Evolutionary conservation across 1,140 invertebrate genomes (phyloP), one percentile per base, ranked within the genome.

Genomic region (Dysdera silvatica): DNA sequence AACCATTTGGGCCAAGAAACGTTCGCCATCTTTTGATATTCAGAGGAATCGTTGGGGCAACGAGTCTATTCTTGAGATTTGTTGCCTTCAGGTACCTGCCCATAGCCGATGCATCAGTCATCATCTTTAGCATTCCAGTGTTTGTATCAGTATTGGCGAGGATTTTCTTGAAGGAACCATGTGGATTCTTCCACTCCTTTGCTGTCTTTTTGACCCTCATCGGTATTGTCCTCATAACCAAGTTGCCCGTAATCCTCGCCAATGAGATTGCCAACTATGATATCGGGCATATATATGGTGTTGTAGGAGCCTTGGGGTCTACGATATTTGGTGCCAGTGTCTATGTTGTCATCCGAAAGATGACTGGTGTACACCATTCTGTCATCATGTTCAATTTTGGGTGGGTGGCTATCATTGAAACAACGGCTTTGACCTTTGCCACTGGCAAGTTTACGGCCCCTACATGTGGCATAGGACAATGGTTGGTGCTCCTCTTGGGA

Each of bases 251-350:
- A 10, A 51, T 58, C 49, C 45, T 51, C 33, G 54, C 54, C 24
- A 23, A 52, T 24, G 43, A 62, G 10, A 28, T 45, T 47, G 41
- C 20, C 14, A 47, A 49, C 24, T 61, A 68, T 23, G 29, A 49
- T 10, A 85, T 84, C 71, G 31, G 49, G 20, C 57, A 65, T 45
- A 75, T 89, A 18, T 86, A 85, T 82, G 89, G 88, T 52, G 84
- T 87, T 4, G 80, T 88, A 1, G 87, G 87, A n/a, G 89, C 89
- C 32, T 85, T 91, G 68, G 82, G 85, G 28, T 88, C 89, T 0
- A 91, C 89, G 26, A 77, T 93, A 52, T 90, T 92, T 72, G 89
- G 88, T 32, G 89, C 90, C 14, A 90, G 89, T 74, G 90, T 87
- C 7, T 93, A 91, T 73, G 85, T 95, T 33, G 74, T 93, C 41